A percentile compares a stretch with the other conserved stretches of the same genome.
These are phyloP conservation scores for Vombatus ursinus DNA, from an alignment of 2,113 vertebrate genomes.

Conservation along the genomic window DNA sequence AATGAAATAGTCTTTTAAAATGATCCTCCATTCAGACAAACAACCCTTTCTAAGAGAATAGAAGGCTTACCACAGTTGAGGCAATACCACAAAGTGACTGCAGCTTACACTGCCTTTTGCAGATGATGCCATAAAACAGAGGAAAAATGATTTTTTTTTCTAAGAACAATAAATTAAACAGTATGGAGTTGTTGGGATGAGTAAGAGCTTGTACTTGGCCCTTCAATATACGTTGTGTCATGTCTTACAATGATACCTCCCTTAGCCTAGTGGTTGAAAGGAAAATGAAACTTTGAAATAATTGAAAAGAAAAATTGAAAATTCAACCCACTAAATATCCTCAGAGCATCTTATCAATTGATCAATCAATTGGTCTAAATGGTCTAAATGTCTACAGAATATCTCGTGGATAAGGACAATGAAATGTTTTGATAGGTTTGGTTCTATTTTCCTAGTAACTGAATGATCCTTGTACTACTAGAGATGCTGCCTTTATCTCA, in stretches of 20 bases:
- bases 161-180: not conserved
- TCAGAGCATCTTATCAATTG: rapidly evolving
- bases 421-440: no score
- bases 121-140: not conserved
- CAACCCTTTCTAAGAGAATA: no score
- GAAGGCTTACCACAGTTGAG: rapidly evolving
- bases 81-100: not conserved
- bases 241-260: rapidly evolving
- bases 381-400: no score
- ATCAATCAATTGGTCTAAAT: rapidly evolving
- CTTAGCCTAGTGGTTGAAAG: rapidly evolving
- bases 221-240: not conserved
- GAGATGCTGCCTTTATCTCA: not conserved
- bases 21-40: not conserved
- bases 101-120: not conserved
- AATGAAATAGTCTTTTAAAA: not conserved
- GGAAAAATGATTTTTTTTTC: not conserved
- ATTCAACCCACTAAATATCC: rapidly evolving
- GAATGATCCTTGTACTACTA: not conserved
- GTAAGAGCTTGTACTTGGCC: not conserved
- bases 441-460: rapidly evolving
- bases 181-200: not conserved
- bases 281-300: not conserved
- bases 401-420: not conserved
- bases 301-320: no score